Conservation (phyloP, 2,113 vertebrate genomes). For the Nothoprocta pentlandii region DNA sequence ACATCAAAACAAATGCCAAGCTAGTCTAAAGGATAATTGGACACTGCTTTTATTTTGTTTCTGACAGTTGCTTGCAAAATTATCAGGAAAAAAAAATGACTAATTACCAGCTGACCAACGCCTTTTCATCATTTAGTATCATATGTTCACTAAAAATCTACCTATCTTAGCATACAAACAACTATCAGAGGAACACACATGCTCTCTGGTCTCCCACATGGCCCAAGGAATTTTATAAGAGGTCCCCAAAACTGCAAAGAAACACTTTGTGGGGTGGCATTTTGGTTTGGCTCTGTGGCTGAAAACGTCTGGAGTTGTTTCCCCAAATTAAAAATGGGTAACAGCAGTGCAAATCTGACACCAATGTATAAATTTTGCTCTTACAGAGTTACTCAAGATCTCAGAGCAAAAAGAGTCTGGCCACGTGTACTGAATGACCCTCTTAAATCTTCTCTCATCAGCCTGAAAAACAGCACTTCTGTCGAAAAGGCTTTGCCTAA, state of each 20-base stretch:
- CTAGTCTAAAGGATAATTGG: neutral
- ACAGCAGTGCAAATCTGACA: neutral
- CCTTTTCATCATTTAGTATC: neutral
- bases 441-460: slow-evolving; percentile 53
- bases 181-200: neutral
- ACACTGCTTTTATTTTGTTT: slow-evolving; percentile 2
- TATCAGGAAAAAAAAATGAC: neutral
- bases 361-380: slow-evolving; percentile 4
- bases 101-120: neutral
- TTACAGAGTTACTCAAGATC: neutral
- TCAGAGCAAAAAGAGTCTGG: neutral
- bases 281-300: neutral
- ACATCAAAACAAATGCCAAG: neutral
- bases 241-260: neutral
- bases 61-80: neutral
- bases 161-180: neutral
- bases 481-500: slow-evolving; percentile 43
- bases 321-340: neutral
- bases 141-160: neutral
- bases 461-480: slow-evolving; percentile 45
- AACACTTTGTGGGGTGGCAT: neutral
- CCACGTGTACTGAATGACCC: neutral
- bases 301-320: neutral
- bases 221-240: slow-evolving; percentile 4
- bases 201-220: neutral